Evolutionary conservation across 1,140 invertebrate genomes (phyloP), one percentile per base, ranked within the genome.

Genomic region (Drusus annulatus): DNA sequence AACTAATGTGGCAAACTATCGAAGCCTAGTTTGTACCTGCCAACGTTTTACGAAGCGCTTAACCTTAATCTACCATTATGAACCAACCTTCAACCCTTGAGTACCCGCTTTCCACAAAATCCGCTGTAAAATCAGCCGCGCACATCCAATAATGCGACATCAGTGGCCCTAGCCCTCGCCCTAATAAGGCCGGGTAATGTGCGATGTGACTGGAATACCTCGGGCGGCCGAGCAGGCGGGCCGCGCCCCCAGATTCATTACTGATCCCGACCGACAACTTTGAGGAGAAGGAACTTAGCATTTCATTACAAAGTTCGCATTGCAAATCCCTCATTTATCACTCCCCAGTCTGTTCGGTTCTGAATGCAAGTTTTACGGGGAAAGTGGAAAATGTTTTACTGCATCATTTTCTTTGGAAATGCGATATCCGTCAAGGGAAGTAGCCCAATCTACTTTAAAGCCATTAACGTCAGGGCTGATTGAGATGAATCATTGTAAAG

Each of bases 301-400:
- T 71, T 71, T 71, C 68, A 71, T 71, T 71, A 71, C 45, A 71
- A 71, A 71, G 45, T 71, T 71, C 68, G 68, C 68, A 17, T 52
- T 71, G 68, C 68, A 71, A 71, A 71, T 71, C 68, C 45, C 68
- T 52, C 68, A 71, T 71, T 71, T 71, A 71, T 71, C 68, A 71
- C 68, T 15, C 65, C 21, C 8, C 28, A 31, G 63, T 52, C 68
- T 52, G 45, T 71, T 51, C 10, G 36, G 36, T 45, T 69, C 45
- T 21, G 52, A 52, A 71, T 71, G 68, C 68, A 71, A 51, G 45
- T 13, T 10, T 52, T 52, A n/a, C 2, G 15, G 13, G 19, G 45
- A 21, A 71, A 17, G 1, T 16, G 21, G 13, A 16, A 8, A 10
- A 28, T 25, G 62, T 31, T 65, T 65, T 65, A 65, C 28, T 65